These are phyloP conservation scores for Acleris holmiana DNA, from an alignment of 2,888 invertebrate species.

Conservation along the genomic window DNA sequence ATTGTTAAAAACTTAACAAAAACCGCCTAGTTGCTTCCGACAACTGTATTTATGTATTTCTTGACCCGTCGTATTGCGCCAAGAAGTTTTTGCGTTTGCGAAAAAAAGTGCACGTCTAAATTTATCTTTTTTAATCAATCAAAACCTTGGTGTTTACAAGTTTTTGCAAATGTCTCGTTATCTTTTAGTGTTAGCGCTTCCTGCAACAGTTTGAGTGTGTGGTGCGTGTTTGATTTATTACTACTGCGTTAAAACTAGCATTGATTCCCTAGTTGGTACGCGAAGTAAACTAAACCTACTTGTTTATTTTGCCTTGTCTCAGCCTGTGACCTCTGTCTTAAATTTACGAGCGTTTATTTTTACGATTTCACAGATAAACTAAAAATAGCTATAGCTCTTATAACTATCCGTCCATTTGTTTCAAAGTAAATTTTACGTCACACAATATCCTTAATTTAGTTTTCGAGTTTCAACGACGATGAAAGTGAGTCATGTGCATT, in stretches of 20 bases:
- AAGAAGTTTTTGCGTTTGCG: conserved; percentile 61
- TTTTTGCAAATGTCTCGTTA: conserved; percentile 67
- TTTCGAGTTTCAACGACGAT: no score
- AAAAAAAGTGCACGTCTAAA: conserved; percentile 58
- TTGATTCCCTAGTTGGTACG: not conserved
- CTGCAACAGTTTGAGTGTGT: conserved; percentile 51
- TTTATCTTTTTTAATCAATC: conserved; percentile 67
- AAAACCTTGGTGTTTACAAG: conserved; percentile 56
- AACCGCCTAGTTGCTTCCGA: conserved; percentile 66
- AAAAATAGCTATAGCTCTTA: no score
- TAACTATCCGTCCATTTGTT: no score
- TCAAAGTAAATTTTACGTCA: no score
- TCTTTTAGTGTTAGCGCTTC: conserved; percentile 59
- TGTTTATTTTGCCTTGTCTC: not conserved
- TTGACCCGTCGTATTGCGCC: conserved; percentile 60
- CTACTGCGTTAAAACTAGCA: conserved; percentile 36
- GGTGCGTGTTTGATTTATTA: conserved; percentile 41
- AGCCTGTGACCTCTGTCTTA: no score
- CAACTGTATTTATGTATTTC: conserved; percentile 65
- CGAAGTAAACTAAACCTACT: not conserved
- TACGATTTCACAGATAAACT: no score
- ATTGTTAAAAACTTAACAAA: conserved; percentile 71
- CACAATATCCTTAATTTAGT: no score
- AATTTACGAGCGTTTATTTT: no score
- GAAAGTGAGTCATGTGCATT: no score